phyloP scores from a whole-genome alignment of 1,140 invertebrate species.

The Scaptomyza graminum region DNA sequence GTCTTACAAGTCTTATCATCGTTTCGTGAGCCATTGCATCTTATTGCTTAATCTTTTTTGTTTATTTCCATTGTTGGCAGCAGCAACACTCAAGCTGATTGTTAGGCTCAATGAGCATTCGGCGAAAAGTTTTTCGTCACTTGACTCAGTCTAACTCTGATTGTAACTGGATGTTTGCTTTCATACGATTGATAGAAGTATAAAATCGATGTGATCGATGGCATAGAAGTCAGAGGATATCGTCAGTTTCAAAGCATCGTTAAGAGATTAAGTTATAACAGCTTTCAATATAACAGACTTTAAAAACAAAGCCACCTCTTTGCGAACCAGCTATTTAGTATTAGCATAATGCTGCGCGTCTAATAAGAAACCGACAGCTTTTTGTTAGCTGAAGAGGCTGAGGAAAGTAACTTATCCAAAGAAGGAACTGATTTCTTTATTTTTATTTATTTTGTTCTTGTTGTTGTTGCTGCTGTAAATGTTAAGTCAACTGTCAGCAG shows the following conservation, averaged over 20 bases:
- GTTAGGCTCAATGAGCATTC: neutral
- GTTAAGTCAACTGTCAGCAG: slow-evolving; percentile 36
- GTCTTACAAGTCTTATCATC: slow-evolving; percentile 57
- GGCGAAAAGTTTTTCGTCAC: too few relatives aligned
- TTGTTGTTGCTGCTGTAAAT: slow-evolving; percentile 8
- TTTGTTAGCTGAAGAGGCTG: slow-evolving; percentile 1
- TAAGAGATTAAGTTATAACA: too few relatives aligned
- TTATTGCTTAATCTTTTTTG: slow-evolving; percentile 2
- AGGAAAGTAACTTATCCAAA: neutral
- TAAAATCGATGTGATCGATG: too few relatives aligned
- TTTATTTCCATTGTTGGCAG: neutral
- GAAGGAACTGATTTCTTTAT: slow-evolving; percentile 21
- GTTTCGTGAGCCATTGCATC: neutral
- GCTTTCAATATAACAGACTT: too few relatives aligned
- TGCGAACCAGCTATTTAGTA: neutral
- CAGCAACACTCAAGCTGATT: neutral
- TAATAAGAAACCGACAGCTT: slow-evolving; percentile 4
- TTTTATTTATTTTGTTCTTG: neutral
- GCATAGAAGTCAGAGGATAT: too few relatives aligned
- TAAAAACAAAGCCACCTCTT: too few relatives aligned
- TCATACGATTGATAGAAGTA: too few relatives aligned
- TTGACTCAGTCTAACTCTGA: too few relatives aligned
- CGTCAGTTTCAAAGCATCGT: too few relatives aligned
- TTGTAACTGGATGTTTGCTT: too few relatives aligned
- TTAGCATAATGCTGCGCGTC: slow-evolving; percentile 1